Evolutionary conservation across 2,888 invertebrate species (phyloP), one percentile per base, ranked within the genome.

Genomic region (Apotomis betuletana): DNA sequence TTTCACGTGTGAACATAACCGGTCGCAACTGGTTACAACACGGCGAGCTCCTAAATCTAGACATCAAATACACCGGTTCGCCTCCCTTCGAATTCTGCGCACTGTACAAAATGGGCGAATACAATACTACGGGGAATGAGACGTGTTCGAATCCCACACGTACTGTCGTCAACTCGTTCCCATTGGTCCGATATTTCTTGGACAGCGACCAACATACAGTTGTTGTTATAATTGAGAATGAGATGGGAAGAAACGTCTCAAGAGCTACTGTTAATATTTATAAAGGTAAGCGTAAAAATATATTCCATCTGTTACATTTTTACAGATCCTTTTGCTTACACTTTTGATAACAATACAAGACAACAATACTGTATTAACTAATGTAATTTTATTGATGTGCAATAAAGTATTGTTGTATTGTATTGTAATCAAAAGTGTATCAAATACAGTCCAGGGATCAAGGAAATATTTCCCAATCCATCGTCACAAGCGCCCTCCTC

Each of bases 1-100:
- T 98, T 77, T 87, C 94, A 3, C 94, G 95, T 72, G 92, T 97
- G 8, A 95, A 95, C 63, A 94, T 96, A 0, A 95, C 94, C 3
- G 98, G 97, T 0, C 95, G 95, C 70, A 96, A 96, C 81, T 98
- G 98, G 97, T 91, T 98, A 49, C 95, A 96, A 79, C 96, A 96
- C 74, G 97, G 97, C 49, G 97, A 97, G 69, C 90, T 97, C 60
- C 87, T 98, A 41, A 94, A 95, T 69, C 86, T 98, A 8, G 93
- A 95, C 76, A 94, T 96, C 3, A 94, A 94, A 54, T 98, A 97
- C 80, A 94, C 95, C 44, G 98, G 98, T 0, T 96, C 97, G 0
- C 94, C 95, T 0, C 96, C 96, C 0, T 96, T 96, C 80, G 81
- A 94, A 60, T 96, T 96, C 83, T 98, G 98, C 81, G 92, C 95